Conservation (phyloP, 2,797 vertebrate genomes). For the Sebastes cheni region DNA sequence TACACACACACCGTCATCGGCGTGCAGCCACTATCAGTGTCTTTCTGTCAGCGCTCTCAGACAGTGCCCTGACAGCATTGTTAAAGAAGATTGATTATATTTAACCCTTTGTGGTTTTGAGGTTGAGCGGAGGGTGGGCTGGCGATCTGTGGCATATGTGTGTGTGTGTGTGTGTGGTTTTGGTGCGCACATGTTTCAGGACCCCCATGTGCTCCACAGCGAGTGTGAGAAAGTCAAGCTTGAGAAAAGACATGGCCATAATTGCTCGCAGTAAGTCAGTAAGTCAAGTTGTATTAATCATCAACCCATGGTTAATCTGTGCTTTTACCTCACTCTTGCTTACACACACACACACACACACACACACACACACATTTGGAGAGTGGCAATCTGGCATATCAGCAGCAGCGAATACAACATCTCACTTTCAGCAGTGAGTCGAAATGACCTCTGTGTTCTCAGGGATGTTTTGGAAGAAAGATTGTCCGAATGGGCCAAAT, state of each 20-base stretch:
- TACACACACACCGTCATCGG: conserved; percentile 12
- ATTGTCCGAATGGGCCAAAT: conserved; percentile 64
- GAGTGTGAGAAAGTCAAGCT: conserved; percentile 76
- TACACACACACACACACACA: background rate
- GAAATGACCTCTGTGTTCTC: conserved; percentile 71
- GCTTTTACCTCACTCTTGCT: conserved; percentile 72
- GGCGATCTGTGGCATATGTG: conserved; percentile 66
- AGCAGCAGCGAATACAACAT: conserved; percentile 51
- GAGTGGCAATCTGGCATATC: conserved; percentile 65
- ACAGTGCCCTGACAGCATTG: conserved; percentile 77
- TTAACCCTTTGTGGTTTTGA: conserved; percentile 84
- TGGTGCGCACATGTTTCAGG: conserved; percentile 74
- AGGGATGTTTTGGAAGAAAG: conserved; percentile 65
- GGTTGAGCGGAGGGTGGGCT: conserved; percentile 78
- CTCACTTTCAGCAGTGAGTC: conserved; percentile 63
- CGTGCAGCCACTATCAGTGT: conserved; percentile 53
- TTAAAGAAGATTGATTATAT: conserved; percentile 85
- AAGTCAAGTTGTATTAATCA: conserved; percentile 83
- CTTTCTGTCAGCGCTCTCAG: conserved; percentile 69
- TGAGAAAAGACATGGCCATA: conserved; percentile 83
- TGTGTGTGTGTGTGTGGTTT: conserved; percentile 63
- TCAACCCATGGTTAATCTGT: conserved; percentile 75
- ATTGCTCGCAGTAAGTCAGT: conserved; percentile 81
- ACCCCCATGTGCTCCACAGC: conserved; percentile 63
- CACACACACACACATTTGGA: conserved; percentile 27